Evolutionary conservation across 2,797 vertebrate species (phyloP).

Genomic region (Zalophus californianus): DNA sequence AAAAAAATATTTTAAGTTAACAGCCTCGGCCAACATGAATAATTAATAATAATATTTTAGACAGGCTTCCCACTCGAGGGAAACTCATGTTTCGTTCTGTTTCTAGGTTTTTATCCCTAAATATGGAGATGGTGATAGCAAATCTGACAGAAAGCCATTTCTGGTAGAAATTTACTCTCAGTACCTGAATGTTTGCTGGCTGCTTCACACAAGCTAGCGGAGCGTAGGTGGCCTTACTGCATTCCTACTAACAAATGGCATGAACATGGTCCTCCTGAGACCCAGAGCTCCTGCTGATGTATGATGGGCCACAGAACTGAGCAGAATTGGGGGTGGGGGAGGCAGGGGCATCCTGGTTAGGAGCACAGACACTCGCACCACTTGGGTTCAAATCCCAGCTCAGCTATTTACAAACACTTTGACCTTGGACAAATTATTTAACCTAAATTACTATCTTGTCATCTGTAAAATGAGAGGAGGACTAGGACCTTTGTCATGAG

Average conservation of each 20-base stretch:
- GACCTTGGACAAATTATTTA: not conserved
- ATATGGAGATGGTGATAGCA: not conserved
- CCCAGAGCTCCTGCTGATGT: not conserved
- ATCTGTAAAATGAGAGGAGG: not conserved
- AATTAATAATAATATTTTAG: constrained; percentile 36
- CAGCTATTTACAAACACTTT: not conserved
- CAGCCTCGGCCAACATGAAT: constrained; percentile 34
- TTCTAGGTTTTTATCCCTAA: constrained; percentile 32
- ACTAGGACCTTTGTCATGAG: not conserved
- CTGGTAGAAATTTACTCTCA: not conserved
- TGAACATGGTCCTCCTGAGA: not conserved
- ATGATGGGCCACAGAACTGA: not conserved
- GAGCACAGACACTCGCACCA: not conserved
- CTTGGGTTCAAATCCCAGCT: not conserved
- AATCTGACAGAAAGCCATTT: constrained; percentile 13
- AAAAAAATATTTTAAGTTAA: constrained; percentile 53
- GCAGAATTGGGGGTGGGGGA: accelerated
- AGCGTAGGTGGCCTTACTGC: not conserved
- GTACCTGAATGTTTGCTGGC: not conserved
- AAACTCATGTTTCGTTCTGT: not conserved
- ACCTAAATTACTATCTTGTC: not conserved
- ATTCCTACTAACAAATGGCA: too few species aligned
- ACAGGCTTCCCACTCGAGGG: not conserved
- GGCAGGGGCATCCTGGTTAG: not conserved
- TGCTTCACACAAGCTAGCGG: not conserved